Evolutionary conservation across 2,888 invertebrate species (phyloP).

Genomic region (Alviniconcha strummeri): DNA sequence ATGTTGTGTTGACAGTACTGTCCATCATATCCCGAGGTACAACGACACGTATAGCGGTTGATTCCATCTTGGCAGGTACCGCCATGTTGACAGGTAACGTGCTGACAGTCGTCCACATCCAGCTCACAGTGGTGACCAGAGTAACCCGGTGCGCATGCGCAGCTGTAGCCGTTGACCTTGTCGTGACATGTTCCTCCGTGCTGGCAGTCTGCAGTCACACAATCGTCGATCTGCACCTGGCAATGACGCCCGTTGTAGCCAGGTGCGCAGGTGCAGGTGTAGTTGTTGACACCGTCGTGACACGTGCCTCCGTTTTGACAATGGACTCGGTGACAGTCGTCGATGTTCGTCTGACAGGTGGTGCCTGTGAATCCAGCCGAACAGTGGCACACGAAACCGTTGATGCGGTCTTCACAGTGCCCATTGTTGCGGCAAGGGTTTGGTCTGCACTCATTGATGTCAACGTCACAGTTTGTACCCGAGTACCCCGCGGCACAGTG

Average conservation of each 20-base stretch:
- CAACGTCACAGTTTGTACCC: too few species aligned
- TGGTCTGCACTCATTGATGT: too few species aligned
- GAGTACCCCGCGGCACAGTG: too few species aligned
- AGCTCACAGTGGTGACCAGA: slow-evolving; percentile 5
- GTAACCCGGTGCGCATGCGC: slow-evolving; percentile 15
- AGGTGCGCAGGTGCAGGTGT: background rate
- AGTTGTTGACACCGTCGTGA: background rate
- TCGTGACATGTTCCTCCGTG: slow-evolving; percentile 14
- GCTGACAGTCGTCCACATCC: slow-evolving; percentile 5
- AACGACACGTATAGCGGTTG: too few species aligned
- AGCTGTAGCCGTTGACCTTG: background rate
- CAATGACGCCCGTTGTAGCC: background rate
- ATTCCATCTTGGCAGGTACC: too few species aligned
- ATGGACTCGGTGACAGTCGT: background rate
- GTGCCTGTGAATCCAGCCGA: too few species aligned
- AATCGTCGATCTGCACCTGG: background rate
- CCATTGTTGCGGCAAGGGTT: too few species aligned
- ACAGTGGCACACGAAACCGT: too few species aligned
- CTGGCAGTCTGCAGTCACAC: background rate
- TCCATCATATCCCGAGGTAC: slow-evolving; percentile 35
- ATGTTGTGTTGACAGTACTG: slow-evolving; percentile 40
- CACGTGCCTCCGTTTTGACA: slow-evolving; percentile 21
- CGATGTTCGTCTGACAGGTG: background rate
- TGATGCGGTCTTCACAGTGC: too few species aligned
- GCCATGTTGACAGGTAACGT: background rate